Evolutionary conservation across 2,888 invertebrate genomes (phyloP).

Genomic region (Caenorhabditis sp.): DNA sequence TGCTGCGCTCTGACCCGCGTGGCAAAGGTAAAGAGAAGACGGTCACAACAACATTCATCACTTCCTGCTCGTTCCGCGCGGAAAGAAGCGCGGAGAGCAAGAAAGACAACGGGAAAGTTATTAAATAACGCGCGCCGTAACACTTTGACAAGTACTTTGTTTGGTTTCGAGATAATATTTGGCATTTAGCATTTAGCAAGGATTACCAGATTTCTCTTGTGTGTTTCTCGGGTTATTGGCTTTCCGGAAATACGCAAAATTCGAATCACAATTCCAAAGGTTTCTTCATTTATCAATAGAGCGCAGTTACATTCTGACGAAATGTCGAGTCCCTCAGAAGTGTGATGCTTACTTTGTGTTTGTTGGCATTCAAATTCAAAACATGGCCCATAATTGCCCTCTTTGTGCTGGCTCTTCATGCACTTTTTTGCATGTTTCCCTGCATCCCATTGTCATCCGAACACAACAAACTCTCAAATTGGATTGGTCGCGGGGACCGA

Average conservation of each 20-base stretch:
- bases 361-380: not conserved
- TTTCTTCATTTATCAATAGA: not conserved
- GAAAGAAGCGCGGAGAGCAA: slow-evolving; percentile 18
- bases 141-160: slow-evolving; percentile 47
- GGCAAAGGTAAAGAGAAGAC: no score
- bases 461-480: not conserved
- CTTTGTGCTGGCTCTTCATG: not conserved
- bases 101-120: not conserved
- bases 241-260: not conserved
- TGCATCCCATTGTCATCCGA: slow-evolving; percentile 12
- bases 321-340: not conserved
- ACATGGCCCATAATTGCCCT: slow-evolving; percentile 9
- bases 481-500: not conserved
- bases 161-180: slow-evolving; percentile 34
- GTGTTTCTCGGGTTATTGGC: slow-evolving; percentile 16
- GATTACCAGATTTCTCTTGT: not conserved
- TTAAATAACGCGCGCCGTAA: not conserved
- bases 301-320: not conserved
- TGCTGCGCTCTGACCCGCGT: no score
- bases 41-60: not conserved
- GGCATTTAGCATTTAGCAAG: no score
- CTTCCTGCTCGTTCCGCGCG: not conserved
- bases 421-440: slow-evolving; percentile 25
- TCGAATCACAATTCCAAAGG: not conserved
- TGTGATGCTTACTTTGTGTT: not conserved